Evolutionary conservation across 2,888 invertebrate species (phyloP).

Genomic region (Caenorhabditis afra): DNA sequence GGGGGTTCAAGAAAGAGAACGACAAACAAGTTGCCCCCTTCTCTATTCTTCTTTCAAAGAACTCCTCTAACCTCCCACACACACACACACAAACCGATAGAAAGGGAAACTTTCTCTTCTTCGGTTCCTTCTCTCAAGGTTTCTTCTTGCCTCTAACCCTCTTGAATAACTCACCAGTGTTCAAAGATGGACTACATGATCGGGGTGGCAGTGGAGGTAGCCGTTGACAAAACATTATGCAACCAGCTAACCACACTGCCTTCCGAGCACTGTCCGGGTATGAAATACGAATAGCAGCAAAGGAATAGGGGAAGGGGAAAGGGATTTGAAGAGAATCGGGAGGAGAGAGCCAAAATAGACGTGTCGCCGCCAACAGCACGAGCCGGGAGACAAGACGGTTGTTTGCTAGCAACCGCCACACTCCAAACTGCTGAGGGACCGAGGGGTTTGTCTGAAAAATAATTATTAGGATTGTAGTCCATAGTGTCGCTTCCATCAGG

Average conservation of each 20-base stretch:
- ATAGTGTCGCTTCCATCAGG: neutral
- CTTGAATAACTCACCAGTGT: constrained; percentile 55
- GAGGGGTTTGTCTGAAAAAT: constrained; percentile 28
- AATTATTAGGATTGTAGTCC: constrained; percentile 16
- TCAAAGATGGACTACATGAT: constrained; percentile 50
- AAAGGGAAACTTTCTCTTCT: constrained; percentile 31
- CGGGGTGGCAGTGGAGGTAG: constrained; percentile 73
- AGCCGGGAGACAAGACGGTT: constrained; percentile 12
- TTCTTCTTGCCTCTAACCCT: constrained; percentile 20
- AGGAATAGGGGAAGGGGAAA: neutral
- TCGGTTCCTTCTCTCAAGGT: constrained; percentile 25
- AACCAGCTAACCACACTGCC: constrained; percentile 78
- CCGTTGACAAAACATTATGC: constrained; percentile 66
- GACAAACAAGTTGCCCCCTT: constrained; percentile 51
- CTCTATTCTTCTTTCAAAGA: constrained; percentile 3
- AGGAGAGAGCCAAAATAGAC: constrained; percentile 5
- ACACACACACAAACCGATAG: neutral
- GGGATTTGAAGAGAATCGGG: neutral
- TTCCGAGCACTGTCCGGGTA: constrained; percentile 47
- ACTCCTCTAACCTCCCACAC: no score
- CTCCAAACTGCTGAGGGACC: neutral
- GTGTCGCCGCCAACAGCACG: no score
- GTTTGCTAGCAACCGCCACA: constrained; percentile 13
- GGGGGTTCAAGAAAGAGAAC: constrained; percentile 38
- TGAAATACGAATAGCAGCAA: neutral